A percentile compares a stretch with the other conserved stretches of the same genome.
These are phyloP conservation scores for Steinernema scapterisci DNA, from an alignment of 2,888 invertebrate genomes.

Conservation along the genomic window DNA sequence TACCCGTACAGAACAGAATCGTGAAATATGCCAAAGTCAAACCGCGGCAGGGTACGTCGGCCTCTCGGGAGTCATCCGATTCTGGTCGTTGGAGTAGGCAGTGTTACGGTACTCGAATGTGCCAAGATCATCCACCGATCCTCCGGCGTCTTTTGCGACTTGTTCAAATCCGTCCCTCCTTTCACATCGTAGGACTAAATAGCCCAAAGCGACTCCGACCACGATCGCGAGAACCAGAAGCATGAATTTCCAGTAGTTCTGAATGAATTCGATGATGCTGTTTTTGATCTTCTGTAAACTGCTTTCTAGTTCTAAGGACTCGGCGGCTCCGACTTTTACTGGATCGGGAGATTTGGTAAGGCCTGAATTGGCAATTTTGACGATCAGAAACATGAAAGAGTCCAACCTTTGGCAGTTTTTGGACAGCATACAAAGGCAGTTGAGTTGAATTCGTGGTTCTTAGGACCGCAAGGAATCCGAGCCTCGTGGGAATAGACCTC, in stretches of 20 bases:
- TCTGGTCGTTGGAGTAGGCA: background rate
- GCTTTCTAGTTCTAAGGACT: no score
- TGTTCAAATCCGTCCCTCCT: slow-evolving; percentile 1
- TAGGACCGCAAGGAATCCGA: background rate
- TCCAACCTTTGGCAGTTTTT: background rate
- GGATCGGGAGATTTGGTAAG: background rate
- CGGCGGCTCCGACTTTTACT: background rate
- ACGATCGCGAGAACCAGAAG: background rate
- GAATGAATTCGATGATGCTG: background rate
- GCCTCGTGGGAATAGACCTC: background rate
- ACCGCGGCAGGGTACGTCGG: slow-evolving; percentile 5
- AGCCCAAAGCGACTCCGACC: background rate
- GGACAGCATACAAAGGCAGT: slow-evolving; percentile 6
- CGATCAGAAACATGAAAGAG: no score
- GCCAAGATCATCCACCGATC: background rate
- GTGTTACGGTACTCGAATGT: slow-evolving; percentile 9
- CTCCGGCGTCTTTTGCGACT: background rate
- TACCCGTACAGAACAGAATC: no score
- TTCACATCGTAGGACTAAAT: slow-evolving; percentile 8
- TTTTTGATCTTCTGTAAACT: background rate
- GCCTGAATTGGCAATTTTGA: no score
- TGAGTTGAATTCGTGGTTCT: background rate
- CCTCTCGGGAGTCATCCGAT: background rate
- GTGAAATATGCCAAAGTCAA: background rate
- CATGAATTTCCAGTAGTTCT: slow-evolving; percentile 21